Percentiles rank a stretch among this genome's conserved stretches.
These are phyloP conservation scores for Mycogona germanica DNA, from an alignment of 2,888 invertebrate species.

Conservation along the genomic window DNA sequence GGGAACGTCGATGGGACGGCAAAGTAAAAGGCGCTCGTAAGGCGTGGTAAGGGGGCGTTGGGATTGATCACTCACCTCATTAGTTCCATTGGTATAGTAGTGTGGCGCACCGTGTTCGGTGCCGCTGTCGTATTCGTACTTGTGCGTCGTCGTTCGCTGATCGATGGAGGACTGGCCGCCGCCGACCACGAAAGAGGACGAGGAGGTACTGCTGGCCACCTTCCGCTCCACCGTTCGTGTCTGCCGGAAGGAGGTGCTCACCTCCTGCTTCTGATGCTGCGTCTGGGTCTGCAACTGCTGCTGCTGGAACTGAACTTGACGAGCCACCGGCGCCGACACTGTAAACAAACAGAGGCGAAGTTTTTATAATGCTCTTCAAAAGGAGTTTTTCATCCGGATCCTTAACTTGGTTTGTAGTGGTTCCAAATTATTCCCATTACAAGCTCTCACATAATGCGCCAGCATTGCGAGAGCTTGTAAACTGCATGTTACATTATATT, in stretches of 20 bases:
- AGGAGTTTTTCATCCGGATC: too few species aligned
- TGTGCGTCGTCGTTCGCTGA: slow-evolving; percentile 16
- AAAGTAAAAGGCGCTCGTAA: too few species aligned
- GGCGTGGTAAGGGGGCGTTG: neutral
- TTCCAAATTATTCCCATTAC: too few species aligned
- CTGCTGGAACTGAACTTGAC: slow-evolving; percentile 10
- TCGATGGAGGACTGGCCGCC: slow-evolving; percentile 19
- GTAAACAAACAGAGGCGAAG: too few species aligned
- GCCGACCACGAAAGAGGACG: too few species aligned
- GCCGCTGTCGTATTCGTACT: slow-evolving; percentile 18
- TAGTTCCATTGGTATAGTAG: slow-evolving; percentile 49
- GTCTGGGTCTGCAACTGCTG: slow-evolving; percentile 12
- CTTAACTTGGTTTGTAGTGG: too few species aligned
- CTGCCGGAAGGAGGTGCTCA: slow-evolving; percentile 15
- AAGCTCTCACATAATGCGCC: too few species aligned
- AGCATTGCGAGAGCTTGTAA: too few species aligned
- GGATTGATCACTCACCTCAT: slow-evolving; percentile 29
- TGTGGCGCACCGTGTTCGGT: slow-evolving; percentile 22
- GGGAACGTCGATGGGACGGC: too few species aligned
- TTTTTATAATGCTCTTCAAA: too few species aligned
- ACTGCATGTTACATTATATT: too few species aligned
- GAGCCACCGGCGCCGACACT: neutral
- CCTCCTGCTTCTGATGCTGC: slow-evolving; percentile 18
- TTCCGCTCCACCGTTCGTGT: slow-evolving; percentile 15
- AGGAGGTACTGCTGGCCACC: slow-evolving; percentile 16